Evolutionary conservation across 2,888 invertebrate species (phyloP).

Genomic region (Cataglyphis albicans): DNA sequence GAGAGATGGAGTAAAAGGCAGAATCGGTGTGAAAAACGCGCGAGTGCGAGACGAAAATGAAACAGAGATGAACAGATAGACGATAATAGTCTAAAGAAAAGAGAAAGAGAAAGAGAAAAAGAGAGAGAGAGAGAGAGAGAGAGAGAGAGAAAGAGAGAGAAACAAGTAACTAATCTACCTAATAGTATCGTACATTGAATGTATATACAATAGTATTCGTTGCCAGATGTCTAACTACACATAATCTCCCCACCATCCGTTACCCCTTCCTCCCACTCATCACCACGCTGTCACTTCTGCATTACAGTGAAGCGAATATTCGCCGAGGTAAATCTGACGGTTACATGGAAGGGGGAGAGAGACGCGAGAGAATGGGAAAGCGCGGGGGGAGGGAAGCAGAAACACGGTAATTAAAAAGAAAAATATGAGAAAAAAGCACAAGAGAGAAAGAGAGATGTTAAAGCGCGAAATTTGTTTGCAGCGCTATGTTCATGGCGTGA

Average conservation of each 20-base stretch:
- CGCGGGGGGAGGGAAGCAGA: constrained; percentile 12
- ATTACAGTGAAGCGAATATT: constrained; percentile 71
- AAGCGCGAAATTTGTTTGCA: constrained; percentile 50
- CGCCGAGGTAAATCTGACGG: constrained; percentile 67
- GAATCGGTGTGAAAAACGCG: constrained; percentile 61
- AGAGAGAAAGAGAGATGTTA: neutral
- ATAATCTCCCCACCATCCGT: constrained; percentile 68
- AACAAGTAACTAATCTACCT: constrained; percentile 79
- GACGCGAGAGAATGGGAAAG: constrained; percentile 44
- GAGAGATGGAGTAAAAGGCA: constrained; percentile 52
- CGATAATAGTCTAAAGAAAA: constrained; percentile 39
- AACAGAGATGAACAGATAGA: constrained; percentile 63
- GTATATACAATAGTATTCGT: constrained; percentile 82
- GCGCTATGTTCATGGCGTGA: constrained; percentile 6
- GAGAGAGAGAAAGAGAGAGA: neutral
- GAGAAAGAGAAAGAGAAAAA: neutral
- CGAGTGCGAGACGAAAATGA: constrained; percentile 67
- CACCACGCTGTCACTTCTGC: constrained; percentile 79
- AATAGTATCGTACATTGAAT: constrained; percentile 82
- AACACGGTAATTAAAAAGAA: constrained; percentile 50
- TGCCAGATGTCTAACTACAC: constrained; percentile 82
- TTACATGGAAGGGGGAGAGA: constrained; percentile 52
- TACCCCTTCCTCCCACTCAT: constrained; percentile 68
- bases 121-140: neutral
- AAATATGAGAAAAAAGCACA: neutral